Evolutionary conservation across 2,888 invertebrate species (phyloP).

Genomic region (Tenthredo amoena): DNA sequence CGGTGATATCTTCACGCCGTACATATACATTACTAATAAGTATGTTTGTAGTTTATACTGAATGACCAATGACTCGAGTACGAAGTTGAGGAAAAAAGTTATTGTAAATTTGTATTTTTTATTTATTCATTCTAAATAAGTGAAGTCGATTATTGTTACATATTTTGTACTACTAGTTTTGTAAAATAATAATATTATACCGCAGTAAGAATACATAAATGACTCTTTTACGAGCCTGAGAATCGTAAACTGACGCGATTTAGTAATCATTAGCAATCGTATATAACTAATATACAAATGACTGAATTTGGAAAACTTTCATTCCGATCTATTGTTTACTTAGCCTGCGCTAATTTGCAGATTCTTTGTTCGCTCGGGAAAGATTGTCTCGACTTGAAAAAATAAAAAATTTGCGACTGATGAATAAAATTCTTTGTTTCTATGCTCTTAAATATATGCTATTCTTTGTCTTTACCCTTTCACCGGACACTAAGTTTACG

Average conservation of each 20-base stretch:
- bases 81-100: conserved; percentile 35
- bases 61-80: conserved; percentile 31
- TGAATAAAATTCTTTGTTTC: conserved; percentile 65
- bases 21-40: conserved; percentile 8
- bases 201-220: conserved; percentile 41
- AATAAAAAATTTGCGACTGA: conserved; percentile 61
- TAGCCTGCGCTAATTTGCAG: conserved; percentile 13
- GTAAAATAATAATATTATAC: conserved; percentile 46
- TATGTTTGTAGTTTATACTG: conserved; percentile 31
- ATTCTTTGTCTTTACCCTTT: conserved; percentile 52
- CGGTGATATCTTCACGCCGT: conserved; percentile 42
- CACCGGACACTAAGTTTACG: background rate
- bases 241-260: conserved; percentile 16
- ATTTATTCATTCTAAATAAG: conserved; percentile 52
- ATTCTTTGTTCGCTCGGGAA: conserved; percentile 55
- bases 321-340: background rate
- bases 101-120: conserved; percentile 51
- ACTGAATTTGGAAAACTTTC: conserved; percentile 20
- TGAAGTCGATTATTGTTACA: conserved; percentile 50
- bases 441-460: conserved; percentile 61
- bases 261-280: conserved; percentile 26
- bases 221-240: conserved; percentile 47
- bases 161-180: conserved; percentile 50
- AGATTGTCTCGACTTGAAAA: conserved; percentile 58
- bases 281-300: conserved; percentile 21